phyloP scores from a whole-genome alignment of 2,113 vertebrate genomes.

The Heteronetta atricapilla region DNA sequence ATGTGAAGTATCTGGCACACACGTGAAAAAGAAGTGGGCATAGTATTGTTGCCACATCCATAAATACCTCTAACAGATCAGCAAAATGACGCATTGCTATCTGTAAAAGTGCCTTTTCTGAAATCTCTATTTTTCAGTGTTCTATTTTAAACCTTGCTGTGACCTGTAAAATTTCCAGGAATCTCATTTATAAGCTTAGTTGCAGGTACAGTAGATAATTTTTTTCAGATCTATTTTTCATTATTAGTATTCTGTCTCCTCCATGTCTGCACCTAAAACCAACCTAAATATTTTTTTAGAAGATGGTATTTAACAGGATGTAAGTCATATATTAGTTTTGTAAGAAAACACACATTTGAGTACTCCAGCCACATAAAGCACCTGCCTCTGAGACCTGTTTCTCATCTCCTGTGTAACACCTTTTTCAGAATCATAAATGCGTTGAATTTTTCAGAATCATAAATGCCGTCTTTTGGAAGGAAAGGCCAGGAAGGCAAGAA shows the following conservation, averaged over 20 bases:
- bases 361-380: slow-evolving; percentile 53
- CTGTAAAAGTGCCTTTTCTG: slow-evolving; percentile 35
- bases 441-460: neutral
- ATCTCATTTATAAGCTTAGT: slow-evolving; percentile 46
- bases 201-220: slow-evolving; percentile 41
- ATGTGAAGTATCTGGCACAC: slow-evolving; percentile 8
- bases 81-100: slow-evolving; percentile 22
- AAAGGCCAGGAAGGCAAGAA: neutral
- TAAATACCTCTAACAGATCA: slow-evolving; percentile 22
- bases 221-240: slow-evolving; percentile 52
- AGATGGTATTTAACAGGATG: slow-evolving; percentile 69
- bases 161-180: slow-evolving; percentile 44
- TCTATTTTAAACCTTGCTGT: slow-evolving; percentile 34
- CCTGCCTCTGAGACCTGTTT: slow-evolving; percentile 40
- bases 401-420: neutral
- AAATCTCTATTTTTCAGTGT: neutral
- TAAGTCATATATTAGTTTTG: slow-evolving; percentile 56
- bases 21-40: slow-evolving; percentile 9
- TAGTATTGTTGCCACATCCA: slow-evolving; percentile 27
- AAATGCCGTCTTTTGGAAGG: neutral
- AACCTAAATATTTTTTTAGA: slow-evolving; percentile 72
- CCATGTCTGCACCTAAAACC: slow-evolving; percentile 64
- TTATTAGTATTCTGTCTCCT: slow-evolving; percentile 65
- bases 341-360: slow-evolving; percentile 67
- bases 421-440: slow-evolving; percentile 19